Evolutionary conservation across 1,140 invertebrate species (phyloP).

Genomic region (Pogonognathellus flavescens): DNA sequence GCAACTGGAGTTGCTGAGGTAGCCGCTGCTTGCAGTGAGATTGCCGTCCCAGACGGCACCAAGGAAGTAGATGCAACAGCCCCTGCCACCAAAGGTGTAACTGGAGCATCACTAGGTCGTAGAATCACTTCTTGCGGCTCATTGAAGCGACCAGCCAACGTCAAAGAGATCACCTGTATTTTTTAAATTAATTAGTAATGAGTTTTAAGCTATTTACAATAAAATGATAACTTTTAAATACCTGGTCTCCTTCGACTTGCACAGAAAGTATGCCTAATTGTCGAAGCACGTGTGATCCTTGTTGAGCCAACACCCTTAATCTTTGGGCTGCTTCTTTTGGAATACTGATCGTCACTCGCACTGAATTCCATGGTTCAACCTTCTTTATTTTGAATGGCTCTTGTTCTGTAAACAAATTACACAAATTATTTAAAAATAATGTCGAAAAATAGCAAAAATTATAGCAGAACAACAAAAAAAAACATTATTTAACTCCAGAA

Average conservation of each 20-base stretch:
- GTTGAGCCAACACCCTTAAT: slow-evolving; percentile 89
- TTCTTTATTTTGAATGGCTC: slow-evolving; percentile 79
- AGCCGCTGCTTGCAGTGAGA: slow-evolving; percentile 47
- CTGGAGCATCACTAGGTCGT: slow-evolving; percentile 69
- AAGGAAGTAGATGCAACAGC: slow-evolving; percentile 50
- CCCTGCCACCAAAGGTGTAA: slow-evolving; percentile 64
- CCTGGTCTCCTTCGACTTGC: slow-evolving; percentile 95
- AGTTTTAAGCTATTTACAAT: no score
- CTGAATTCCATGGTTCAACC: slow-evolving; percentile 98
- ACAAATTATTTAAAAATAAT: background rate
- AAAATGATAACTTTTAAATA: slow-evolving; percentile 68
- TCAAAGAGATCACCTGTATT: slow-evolving; percentile 83
- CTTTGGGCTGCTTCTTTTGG: slow-evolving; percentile 92
- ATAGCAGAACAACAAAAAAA: slow-evolving; percentile 1
- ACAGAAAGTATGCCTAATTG: slow-evolving; percentile 94
- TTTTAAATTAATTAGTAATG: no score
- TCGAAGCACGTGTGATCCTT: slow-evolving; percentile 85
- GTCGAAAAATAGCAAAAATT: slow-evolving; percentile 11
- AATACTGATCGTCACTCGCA: slow-evolving; percentile 95
- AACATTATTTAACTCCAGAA: background rate
- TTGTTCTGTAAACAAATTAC: slow-evolving; percentile 71
- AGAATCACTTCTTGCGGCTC: slow-evolving; percentile 84
- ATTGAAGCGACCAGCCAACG: slow-evolving; percentile 81
- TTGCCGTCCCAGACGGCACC: background rate
- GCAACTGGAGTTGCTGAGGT: slow-evolving; percentile 30